phyloP scores from a whole-genome alignment of 1,140 invertebrate genomes.

The Scaptomyza montana region DNA sequence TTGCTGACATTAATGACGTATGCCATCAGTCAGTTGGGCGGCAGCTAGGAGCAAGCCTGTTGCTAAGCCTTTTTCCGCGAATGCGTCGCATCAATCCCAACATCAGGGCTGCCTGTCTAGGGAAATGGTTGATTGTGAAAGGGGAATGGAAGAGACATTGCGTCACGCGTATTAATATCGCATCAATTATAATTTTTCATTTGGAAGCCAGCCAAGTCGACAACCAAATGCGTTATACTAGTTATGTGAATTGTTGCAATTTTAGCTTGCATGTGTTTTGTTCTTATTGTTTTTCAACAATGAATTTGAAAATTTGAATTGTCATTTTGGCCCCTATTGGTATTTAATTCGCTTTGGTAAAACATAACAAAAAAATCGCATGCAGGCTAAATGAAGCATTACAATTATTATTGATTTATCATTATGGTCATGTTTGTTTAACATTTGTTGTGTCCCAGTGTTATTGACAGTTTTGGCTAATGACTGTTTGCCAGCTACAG shows the following conservation, averaged over 20 bases:
- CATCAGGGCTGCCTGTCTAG: slow-evolving; percentile 54
- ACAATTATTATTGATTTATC: slow-evolving; percentile 67
- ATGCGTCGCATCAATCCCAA: slow-evolving; percentile 75
- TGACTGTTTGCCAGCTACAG: slow-evolving; percentile 41
- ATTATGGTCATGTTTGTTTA: slow-evolving; percentile 52
- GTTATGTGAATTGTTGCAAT: slow-evolving; percentile 64
- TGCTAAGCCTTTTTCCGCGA: slow-evolving; percentile 72
- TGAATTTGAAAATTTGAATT: slow-evolving; percentile 24
- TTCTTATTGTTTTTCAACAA: not conserved
- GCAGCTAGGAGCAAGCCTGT: slow-evolving; percentile 8
- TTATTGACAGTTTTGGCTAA: slow-evolving; percentile 59
- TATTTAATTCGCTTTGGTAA: slow-evolving; percentile 49
- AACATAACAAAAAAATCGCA: slow-evolving; percentile 9
- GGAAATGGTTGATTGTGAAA: not conserved
- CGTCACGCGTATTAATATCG: slow-evolving; percentile 72
- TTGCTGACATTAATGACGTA: slow-evolving; percentile 79
- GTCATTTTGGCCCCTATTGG: slow-evolving; percentile 44
- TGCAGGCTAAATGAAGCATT: slow-evolving; percentile 9
- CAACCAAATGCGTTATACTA: slow-evolving; percentile 66
- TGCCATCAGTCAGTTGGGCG: slow-evolving; percentile 65
- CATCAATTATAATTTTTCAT: slow-evolving; percentile 78
- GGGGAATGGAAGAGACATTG: slow-evolving; percentile 1
- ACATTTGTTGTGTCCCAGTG: slow-evolving; percentile 34
- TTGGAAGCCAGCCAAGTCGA: slow-evolving; percentile 47
- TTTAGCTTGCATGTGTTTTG: not conserved